Evolutionary conservation across 2,888 invertebrate species (phyloP).

Genomic region (Drosophila koepferae): DNA sequence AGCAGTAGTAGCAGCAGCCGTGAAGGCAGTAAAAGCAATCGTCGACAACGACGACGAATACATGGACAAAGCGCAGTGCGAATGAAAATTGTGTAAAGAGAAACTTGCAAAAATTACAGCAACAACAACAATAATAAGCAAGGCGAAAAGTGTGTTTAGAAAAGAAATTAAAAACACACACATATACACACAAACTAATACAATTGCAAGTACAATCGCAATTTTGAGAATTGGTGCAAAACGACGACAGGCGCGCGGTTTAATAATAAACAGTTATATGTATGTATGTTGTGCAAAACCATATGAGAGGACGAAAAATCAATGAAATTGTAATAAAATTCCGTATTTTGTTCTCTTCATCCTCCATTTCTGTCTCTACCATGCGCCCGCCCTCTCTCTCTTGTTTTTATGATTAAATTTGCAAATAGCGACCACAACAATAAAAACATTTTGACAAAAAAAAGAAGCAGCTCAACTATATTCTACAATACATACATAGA

Average conservation of each 20-base stretch:
- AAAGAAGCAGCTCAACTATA: conserved; percentile 58
- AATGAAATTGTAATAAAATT: conserved; percentile 80
- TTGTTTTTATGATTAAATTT: conserved; percentile 80
- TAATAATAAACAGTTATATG: conserved; percentile 79
- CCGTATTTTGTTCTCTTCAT: conserved; percentile 73
- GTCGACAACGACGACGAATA: conserved; percentile 74
- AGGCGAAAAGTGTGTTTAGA: conserved; percentile 79
- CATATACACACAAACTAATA: conserved; percentile 55
- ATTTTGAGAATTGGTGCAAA: conserved; percentile 72
- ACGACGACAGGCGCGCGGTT: conserved; percentile 71
- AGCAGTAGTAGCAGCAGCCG: conserved; percentile 65
- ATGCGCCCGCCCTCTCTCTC: conserved; percentile 48
- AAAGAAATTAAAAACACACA: conserved; percentile 79
- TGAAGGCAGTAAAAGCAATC: conserved; percentile 76
- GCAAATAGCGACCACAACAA: conserved; percentile 71
- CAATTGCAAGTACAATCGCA: conserved; percentile 57
- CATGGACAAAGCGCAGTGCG: conserved; percentile 71
- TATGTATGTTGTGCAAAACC: conserved; percentile 73
- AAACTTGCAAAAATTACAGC: conserved; percentile 80
- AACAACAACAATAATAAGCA: conserved; percentile 67
- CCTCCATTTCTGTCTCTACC: conserved; percentile 46
- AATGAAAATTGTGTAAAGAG: conserved; percentile 78
- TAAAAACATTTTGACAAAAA: conserved; percentile 58
- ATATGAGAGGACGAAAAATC: conserved; percentile 78
- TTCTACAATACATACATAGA: conserved; percentile 42